A percentile compares a stretch with the other conserved stretches of the same genome.
These are phyloP conservation scores for Betta splendens DNA, from an alignment of 2,797 vertebrate species.

Conservation along the genomic window DNA sequence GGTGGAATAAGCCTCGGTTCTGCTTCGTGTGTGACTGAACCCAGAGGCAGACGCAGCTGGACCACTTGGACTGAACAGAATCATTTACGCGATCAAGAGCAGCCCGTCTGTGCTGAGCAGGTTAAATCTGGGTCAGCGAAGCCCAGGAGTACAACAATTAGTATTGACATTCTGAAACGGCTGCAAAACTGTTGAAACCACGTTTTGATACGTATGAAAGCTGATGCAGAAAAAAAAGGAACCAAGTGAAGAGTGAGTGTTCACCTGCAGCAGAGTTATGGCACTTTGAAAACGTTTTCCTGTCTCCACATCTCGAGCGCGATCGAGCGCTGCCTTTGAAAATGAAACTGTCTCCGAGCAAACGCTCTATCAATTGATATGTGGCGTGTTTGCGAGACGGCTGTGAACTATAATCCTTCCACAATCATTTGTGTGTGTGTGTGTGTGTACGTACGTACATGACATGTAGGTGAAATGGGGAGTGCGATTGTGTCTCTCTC, in stretches of 20 bases:
- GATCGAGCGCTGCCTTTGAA: constrained; percentile 21
- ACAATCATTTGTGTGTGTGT: constrained; percentile 14
- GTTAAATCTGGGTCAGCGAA: constrained; percentile 2
- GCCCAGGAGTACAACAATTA: neutral
- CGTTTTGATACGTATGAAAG: constrained; percentile 21
- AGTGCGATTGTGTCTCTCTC: too few species aligned
- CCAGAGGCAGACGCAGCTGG: too few species aligned
- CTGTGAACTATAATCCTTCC: constrained; percentile 38
- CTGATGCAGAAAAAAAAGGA: neutral
- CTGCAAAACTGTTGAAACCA: constrained; percentile 14
- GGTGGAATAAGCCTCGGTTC: constrained; percentile 10
- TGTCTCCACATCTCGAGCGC: constrained; percentile 28
- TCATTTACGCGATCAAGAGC: neutral
- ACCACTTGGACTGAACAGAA: neutral
- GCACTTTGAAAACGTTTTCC: constrained; percentile 21
- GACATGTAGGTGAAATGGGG: neutral
- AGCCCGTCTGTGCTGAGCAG: neutral
- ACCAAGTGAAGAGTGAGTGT: constrained; percentile 18
- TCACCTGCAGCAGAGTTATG: constrained; percentile 26
- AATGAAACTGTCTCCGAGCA: constrained; percentile 44
- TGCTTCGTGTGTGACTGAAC: too few species aligned
- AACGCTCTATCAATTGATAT: constrained; percentile 42
- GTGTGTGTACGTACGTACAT: neutral
- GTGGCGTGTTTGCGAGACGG: constrained; percentile 39
- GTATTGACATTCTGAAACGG: neutral